phyloP scores from a whole-genome alignment of 2,888 invertebrate species.

The Chymomyza amoena region DNA sequence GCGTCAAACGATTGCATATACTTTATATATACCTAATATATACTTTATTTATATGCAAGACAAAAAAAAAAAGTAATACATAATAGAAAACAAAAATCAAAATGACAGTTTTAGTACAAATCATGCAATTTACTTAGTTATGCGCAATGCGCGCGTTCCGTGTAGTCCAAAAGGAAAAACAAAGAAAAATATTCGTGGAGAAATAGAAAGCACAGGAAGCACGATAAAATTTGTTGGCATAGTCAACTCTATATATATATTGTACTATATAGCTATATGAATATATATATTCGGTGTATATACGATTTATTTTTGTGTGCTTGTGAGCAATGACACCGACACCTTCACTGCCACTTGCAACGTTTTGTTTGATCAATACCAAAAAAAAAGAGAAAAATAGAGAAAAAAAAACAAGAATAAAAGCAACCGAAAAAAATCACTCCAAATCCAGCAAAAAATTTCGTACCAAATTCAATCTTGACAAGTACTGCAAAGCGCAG shows the following conservation, averaged over 20 bases:
- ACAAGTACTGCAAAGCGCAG: conserved; percentile 71
- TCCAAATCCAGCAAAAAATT: conserved; percentile 23
- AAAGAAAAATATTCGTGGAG: not conserved
- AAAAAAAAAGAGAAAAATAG: conserved; percentile 25
- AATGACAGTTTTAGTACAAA: conserved; percentile 67
- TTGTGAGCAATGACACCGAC: conserved; percentile 66
- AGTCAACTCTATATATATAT: not conserved
- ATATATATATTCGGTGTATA: not conserved
- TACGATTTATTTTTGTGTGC: not conserved
- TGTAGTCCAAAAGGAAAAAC: not conserved
- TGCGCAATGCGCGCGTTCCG: conserved; percentile 59
- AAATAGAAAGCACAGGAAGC: not conserved
- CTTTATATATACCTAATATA: not conserved
- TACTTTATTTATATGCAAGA: not conserved
- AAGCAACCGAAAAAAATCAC: conserved; percentile 18
- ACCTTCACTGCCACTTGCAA: conserved; percentile 69
- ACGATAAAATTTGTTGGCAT: not conserved
- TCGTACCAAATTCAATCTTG: conserved; percentile 70
- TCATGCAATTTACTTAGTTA: conserved; percentile 57
- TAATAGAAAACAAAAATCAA: conserved; percentile 55
- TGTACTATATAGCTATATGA: not conserved
- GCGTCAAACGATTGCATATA: not conserved
- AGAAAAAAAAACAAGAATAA: conserved; percentile 13
- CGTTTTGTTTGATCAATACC: conserved; percentile 76
- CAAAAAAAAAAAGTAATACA: conserved; percentile 23